phyloP scores from a whole-genome alignment of 92 coral and sea anemone genomes.

The Heliopora coerulea region DNA sequence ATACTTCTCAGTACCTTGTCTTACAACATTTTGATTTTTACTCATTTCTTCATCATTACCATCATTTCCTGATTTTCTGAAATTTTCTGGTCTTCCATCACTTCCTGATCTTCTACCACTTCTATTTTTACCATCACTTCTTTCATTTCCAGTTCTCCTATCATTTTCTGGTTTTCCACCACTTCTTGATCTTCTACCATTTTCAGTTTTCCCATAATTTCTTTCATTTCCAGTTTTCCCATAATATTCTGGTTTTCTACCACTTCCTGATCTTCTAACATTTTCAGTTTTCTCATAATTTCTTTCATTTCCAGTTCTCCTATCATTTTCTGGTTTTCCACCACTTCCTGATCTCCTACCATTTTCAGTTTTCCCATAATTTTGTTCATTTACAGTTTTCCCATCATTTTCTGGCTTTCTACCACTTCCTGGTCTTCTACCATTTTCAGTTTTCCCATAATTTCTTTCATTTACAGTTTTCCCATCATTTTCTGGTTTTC shows the following conservation, averaged over 20 bases:
- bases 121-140: neutral
- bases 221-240: no score
- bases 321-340: neutral
- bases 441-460: no score
- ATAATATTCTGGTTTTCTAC: no score
- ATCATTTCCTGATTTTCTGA: neutral
- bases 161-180: neutral
- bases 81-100: neutral
- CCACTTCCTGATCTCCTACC: neutral
- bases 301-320: no score
- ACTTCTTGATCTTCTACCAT: neutral
- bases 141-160: neutral
- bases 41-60: neutral
- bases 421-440: no score
- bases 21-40: neutral
- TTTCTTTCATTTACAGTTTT: no score
- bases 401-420: neutral
- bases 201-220: conserved; percentile 3
- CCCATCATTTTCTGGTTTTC: no score
- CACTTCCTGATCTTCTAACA: no score
- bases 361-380: neutral
- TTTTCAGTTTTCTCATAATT: no score
- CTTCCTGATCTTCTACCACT: neutral
- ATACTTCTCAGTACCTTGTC: neutral
- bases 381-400: neutral